Evolutionary conservation across 2,888 invertebrate species (phyloP), one percentile per base, ranked within the genome.

Genomic region (Nudaria mundana): DNA sequence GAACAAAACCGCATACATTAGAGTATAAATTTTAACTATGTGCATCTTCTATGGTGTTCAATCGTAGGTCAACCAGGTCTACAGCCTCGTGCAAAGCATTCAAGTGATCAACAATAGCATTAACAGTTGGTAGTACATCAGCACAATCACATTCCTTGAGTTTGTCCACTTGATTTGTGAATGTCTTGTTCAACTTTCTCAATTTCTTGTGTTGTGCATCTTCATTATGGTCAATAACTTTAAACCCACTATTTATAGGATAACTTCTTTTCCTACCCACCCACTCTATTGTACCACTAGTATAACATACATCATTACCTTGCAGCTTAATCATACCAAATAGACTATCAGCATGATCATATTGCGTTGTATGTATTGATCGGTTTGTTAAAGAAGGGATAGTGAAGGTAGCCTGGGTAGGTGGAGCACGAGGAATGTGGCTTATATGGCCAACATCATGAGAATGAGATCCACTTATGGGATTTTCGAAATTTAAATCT

Each of bases 1-100:
- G n/a, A n/a, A n/a, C n/a, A n/a, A n/a, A n/a, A n/a, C n/a, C n/a
- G n/a, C n/a, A n/a, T n/a, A n/a, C n/a, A n/a, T n/a, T n/a, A n/a
- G n/a, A n/a, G 8, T 28, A 10, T 36, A 5, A 12, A 59, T 61
- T 60, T 26, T 56, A 66, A 50, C 56, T 69, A 35, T 76, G 56
- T 55, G 73, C 71, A 52, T 85, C 81, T 75, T 91, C 91, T 34
- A 91, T 60, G 30, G 82, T 81, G 32, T 81, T 89, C 8, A 92
- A 72, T 48, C 91, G 78, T 55, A 91, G 71, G 54, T 91, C 91
- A 34, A 92, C 79, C 37, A 90, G 56, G 51, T 87, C 81, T n/a
- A 91, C 81, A 29, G 90, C 90, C 61, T 90, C 87, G 60, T 90
- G 89, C 6, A 91, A 71, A 8, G 88, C 88, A 73, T 90, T 89